Evolutionary conservation across 1,140 invertebrate species (phyloP).

Genomic region (Leptinotarsa defecta): DNA sequence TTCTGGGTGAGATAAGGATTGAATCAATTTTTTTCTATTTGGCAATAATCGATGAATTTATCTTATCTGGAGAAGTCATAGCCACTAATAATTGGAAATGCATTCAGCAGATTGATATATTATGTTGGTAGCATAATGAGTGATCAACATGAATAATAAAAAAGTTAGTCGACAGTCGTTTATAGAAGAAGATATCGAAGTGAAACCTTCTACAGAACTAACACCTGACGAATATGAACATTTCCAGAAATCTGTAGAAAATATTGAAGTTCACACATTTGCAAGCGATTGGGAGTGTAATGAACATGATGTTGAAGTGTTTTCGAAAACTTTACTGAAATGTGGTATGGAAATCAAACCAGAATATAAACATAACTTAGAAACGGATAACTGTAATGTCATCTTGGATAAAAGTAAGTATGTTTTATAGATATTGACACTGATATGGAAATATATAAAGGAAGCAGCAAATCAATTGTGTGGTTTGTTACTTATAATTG

Average conservation of each 20-base stretch:
- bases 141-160: conserved; percentile 7
- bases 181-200: conserved; percentile 15
- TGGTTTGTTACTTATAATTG: no score
- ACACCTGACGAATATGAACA: conserved; percentile 31
- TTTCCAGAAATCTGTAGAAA: conserved; percentile 2
- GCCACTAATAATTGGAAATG: not conserved
- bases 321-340: conserved; percentile 3
- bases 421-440: not conserved
- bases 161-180: not conserved
- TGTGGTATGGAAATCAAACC: not conserved
- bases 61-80: not conserved
- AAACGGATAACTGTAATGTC: not conserved
- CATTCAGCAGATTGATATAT: not conserved
- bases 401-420: conserved; percentile 8
- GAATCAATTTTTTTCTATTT: not conserved
- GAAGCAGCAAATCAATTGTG: no score
- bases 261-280: conserved; percentile 10
- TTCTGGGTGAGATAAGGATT: no score
- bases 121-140: no score
- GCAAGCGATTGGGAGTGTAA: not conserved
- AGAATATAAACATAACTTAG: conserved; percentile 13
- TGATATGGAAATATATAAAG: no score
- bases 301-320: not conserved
- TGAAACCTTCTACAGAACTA: conserved; percentile 27
- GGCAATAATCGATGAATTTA: not conserved